Percentiles rank a stretch among this genome's conserved stretches.
These are phyloP conservation scores for Emmelina monodactyla DNA, from an alignment of 2,888 invertebrate species.

Conservation along the genomic window DNA sequence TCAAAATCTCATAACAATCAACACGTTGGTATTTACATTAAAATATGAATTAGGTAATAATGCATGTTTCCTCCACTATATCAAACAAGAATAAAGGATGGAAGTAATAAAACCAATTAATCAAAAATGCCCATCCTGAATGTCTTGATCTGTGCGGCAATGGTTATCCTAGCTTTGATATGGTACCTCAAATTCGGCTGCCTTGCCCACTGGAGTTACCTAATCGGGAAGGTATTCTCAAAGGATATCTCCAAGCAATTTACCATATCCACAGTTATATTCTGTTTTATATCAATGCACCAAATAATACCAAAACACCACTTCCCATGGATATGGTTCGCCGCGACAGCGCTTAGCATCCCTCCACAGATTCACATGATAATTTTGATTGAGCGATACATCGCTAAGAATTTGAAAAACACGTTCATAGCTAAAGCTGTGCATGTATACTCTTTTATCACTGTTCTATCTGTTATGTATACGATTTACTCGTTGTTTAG, in stretches of 20 bases:
- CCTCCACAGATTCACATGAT: conserved; percentile 39
- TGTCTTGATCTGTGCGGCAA: conserved; percentile 3
- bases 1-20: too few relatives aligned
- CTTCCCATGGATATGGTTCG: conserved; percentile 25
- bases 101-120: too few relatives aligned
- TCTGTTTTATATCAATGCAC: conserved; percentile 25
- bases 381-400: conserved; percentile 23
- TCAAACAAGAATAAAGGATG: too few relatives aligned
- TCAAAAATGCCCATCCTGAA: too few relatives aligned
- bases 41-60: too few relatives aligned
- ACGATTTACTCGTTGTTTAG: too few relatives aligned
- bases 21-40: too few relatives aligned
- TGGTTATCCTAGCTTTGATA: conserved; percentile 13
- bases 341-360: conserved; percentile 29
- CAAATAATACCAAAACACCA: conserved; percentile 26
- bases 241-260: too few relatives aligned
- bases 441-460: conserved; percentile 23
- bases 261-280: too few relatives aligned
- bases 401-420: conserved; percentile 22
- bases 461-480: conserved; percentile 25
- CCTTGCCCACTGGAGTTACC: conserved; percentile 38
- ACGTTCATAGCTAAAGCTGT: conserved; percentile 23
- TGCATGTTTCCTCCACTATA: too few relatives aligned
- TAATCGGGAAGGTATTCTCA: too few relatives aligned
- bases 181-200: conserved; percentile 29